Base-by-base conservation (phyloP, 2,888 invertebrate species). In the Megalurothrips usitatus region DNA sequence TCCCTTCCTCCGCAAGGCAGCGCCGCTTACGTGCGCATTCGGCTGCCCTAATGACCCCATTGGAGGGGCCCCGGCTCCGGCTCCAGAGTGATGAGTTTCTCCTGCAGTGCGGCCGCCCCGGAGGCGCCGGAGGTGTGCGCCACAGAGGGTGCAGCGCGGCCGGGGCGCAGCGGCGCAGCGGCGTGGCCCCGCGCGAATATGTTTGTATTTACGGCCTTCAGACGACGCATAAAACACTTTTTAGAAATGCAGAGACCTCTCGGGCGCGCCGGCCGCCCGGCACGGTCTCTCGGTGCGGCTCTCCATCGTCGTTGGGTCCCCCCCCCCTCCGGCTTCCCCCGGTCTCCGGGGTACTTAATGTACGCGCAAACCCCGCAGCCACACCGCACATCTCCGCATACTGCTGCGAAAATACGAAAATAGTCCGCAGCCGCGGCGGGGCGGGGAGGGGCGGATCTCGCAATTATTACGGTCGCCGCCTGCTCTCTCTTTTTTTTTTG, bases 201-300 rank as follows among this genome's bases (percentile, higher is more conserved):
- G 68, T 68, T 68, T 68, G 68, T 68, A 68, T 68, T 68, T 68
- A 68, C 68, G n/a, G 68, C 68, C 68, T 68, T 68, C 68, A 68
- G 68, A 68, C 68, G 68, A 68, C 68, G 26, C 68, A 68, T 68
- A 68, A 68, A 68, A 68, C 68, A 68, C 68, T 68, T 68, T 68
- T 68, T 68, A 68, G 68, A 68, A 68, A 68, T 23, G 68, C 68
- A 23, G 52, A 52, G 52, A 19, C 52, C 19, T 3, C 34, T 43
- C 52, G 6, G 49, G 14, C 19, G 10, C 19, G 3, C 52, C 14
- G 52, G 52, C 52, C 52, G 3, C 49, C 34, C 34, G 3, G 52
- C 52, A 1, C 14, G 52, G 14, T 17, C 14, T 52, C 52, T 52
- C 52, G 52, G 52, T 52, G 52, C 52, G 52, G 52, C 52, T 19